Conservation (phyloP, 2,888 invertebrate genomes). For the Diaperis boleti region DNA sequence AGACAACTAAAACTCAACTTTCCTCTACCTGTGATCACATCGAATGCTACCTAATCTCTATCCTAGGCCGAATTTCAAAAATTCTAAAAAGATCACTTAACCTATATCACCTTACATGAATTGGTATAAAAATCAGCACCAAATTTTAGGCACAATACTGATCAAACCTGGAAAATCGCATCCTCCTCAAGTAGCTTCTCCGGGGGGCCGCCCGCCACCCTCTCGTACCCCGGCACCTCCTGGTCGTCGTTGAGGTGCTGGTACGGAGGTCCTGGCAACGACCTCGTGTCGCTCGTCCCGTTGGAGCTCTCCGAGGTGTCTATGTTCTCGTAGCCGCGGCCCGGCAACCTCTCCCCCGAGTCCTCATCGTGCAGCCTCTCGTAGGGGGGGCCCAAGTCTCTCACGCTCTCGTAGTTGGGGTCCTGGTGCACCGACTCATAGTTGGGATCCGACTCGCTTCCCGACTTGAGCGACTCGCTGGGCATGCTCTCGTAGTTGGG, state of each 20-base stretch:
- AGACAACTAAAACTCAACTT: constrained; percentile 10
- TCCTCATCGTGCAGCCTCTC: constrained; percentile 70
- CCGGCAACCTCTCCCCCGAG: constrained; percentile 50
- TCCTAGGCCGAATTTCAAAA: not conserved
- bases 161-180: constrained; percentile 57
- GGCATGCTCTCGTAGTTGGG: constrained; percentile 74
- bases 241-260: constrained; percentile 53
- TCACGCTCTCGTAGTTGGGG: constrained; percentile 87
- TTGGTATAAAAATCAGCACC: constrained; percentile 39
- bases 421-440: constrained; percentile 78
- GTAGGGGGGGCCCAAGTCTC: constrained; percentile 80
- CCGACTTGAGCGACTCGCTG: constrained; percentile 70
- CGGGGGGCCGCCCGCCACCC: constrained; percentile 43
- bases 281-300: constrained; percentile 46
- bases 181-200: constrained; percentile 54
- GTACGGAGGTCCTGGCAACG: constrained; percentile 52
- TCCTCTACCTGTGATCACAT: constrained; percentile 13
- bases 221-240: constrained; percentile 56
- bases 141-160: constrained; percentile 43
- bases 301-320: constrained; percentile 55
- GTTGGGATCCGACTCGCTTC: constrained; percentile 80
- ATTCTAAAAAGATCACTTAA: constrained; percentile 8
- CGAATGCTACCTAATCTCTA: not conserved
- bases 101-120: constrained; percentile 27
- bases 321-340: constrained; percentile 48